A percentile compares a stretch with the other conserved stretches of the same genome.
Conservation (phyloP, 2,113 vertebrate genomes). For the Leptobrachium ailaonicum region DNA sequence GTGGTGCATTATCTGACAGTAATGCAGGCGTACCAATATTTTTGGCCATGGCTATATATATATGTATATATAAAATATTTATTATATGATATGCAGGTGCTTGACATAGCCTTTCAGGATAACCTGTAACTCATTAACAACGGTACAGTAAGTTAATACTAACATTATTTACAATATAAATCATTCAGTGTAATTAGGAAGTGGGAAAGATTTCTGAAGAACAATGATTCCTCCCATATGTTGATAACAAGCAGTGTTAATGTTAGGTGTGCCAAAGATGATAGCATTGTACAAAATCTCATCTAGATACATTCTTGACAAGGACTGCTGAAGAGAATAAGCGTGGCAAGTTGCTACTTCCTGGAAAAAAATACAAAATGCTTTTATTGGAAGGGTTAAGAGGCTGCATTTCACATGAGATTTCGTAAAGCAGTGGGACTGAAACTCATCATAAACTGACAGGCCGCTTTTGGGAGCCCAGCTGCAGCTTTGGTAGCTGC, state of each 20-base stretch:
- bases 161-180: not conserved
- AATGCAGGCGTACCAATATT: too few species aligned
- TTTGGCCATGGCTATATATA: too few species aligned
- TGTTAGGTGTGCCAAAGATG: not conserved
- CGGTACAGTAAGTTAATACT: not conserved
- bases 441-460: not conserved
- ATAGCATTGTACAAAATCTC: slow-evolving; percentile 11
- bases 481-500: too few species aligned
- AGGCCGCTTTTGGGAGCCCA: not conserved
- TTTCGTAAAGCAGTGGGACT: not conserved
- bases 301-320: slow-evolving; percentile 16
- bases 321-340: not conserved
- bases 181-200: slow-evolving; percentile 11
- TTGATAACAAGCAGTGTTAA: slow-evolving; percentile 1
- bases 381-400: not conserved
- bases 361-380: not conserved
- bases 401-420: not conserved
- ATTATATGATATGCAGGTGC: too few species aligned
- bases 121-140: not conserved
- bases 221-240: slow-evolving; percentile 30
- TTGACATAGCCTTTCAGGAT: not conserved
- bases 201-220: slow-evolving; percentile 23
- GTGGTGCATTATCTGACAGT: too few species aligned
- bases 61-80: too few species aligned
- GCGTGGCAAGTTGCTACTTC: not conserved